Percentiles rank a stretch among this genome's conserved stretches.
phyloP scores from a whole-genome alignment of 2,113 vertebrate genomes.

The Hoplias malabaricus region DNA sequence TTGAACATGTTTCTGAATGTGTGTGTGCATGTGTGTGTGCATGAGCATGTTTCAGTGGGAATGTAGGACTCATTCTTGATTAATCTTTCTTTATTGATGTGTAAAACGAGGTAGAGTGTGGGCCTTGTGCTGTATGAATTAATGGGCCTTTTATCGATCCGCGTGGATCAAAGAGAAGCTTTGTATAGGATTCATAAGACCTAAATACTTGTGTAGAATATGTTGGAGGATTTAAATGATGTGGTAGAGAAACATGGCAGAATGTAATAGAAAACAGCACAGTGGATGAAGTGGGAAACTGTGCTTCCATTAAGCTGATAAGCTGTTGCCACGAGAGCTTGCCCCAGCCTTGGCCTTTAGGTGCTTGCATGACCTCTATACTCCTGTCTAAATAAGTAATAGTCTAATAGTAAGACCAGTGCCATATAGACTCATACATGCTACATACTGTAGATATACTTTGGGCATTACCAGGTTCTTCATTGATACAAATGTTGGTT shows the following conservation, averaged over 20 bases:
- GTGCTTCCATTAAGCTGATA: background rate
- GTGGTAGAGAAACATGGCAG: background rate
- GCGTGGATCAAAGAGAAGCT: background rate
- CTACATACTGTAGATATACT: too few relatives aligned
- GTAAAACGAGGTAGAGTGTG: background rate
- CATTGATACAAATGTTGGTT: too few relatives aligned
- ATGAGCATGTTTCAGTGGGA: background rate
- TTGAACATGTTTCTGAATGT: background rate
- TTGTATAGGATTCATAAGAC: background rate
- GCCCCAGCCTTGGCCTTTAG: background rate
- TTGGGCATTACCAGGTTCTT: too few relatives aligned
- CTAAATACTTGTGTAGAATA: background rate
- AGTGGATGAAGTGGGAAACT: background rate
- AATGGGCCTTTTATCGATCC: slow-evolving; percentile 29
- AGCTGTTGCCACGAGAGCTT: background rate
- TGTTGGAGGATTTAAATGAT: background rate
- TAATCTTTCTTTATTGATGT: slow-evolving; percentile 34
- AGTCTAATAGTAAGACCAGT: too few relatives aligned
- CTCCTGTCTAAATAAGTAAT: background rate
- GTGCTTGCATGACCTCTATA: background rate
- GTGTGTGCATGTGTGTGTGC: background rate
- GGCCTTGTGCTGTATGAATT: slow-evolving; percentile 21
- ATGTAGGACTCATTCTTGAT: background rate
- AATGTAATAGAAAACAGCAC: background rate
- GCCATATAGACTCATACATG: background rate